Conservation (phyloP, 1,140 invertebrate species). For the Aphelinus atriplicis region DNA sequence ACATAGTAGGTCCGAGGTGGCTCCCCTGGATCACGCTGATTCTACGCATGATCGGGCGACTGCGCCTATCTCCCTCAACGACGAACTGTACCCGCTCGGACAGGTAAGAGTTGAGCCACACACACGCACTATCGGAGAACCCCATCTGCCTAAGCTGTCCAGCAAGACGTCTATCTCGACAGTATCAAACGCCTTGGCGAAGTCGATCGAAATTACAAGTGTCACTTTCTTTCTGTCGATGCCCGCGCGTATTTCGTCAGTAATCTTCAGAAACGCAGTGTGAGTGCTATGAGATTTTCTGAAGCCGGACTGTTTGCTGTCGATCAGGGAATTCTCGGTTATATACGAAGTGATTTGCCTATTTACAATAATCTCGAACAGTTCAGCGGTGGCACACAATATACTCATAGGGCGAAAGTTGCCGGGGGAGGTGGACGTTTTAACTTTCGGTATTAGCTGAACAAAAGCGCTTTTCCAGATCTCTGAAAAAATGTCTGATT, state of each 20-base stretch:
- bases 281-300: conserved; percentile 44
- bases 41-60: background rate
- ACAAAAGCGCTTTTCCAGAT: conserved; percentile 21
- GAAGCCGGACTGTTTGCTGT: conserved; percentile 49
- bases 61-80: background rate
- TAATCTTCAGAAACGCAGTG: conserved; percentile 47
- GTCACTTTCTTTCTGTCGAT: conserved; percentile 45
- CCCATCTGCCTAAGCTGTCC: background rate
- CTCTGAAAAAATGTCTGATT: background rate
- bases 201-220: conserved; percentile 52
- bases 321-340: background rate
- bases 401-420: conserved; percentile 23
- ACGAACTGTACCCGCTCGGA: background rate
- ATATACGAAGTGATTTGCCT: conserved; percentile 8
- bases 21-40: background rate
- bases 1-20: background rate
- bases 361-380: conserved; percentile 10
- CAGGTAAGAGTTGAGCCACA: background rate
- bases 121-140: background rate
- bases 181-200: conserved; percentile 49
- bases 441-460: background rate
- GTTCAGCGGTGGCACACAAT: conserved; percentile 8
- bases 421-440: background rate
- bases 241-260: conserved; percentile 47
- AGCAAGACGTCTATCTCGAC: conserved; percentile 38